Evolutionary conservation across 2,797 vertebrate genomes (phyloP), one percentile per base, ranked within the genome.

Genomic region (Gallinago solitaria): DNA sequence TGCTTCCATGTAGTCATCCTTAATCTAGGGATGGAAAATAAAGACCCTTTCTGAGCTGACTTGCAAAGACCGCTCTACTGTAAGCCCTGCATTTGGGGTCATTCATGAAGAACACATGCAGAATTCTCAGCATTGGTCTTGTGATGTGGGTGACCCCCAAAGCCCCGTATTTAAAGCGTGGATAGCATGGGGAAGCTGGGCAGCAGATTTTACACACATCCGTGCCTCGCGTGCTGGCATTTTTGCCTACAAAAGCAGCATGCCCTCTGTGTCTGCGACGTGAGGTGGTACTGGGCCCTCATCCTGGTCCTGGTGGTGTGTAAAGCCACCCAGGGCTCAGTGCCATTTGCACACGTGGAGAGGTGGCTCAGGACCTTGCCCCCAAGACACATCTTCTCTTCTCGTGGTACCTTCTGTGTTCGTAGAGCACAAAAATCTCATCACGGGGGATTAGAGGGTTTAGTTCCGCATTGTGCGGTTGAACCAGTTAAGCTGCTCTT

Each of bases 401-500:
- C 68, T 61, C 13, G 48, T 71, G 81, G 32, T 39, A 45, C 71
- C 76, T 53, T 50, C 47, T 43, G 67, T 60, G 33, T 65, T 88
- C 1, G 2, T 23, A 50, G 35, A 27, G 89, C 79, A 33, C 86
- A 79, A 77, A 89, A 93, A 92, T 95, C 91, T 84, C 88, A 57
- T 95, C 71, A 24, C 14, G 2, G 45, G 23, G 60, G 86, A 96
- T 96, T 95, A 90, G 83, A 45, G 32, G 75, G n/a, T 81, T 96
- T 90, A 78, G 83, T 85, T 96, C 83, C 87, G 83, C 45, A 27
- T 74, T 80, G 81, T 91, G 61, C 20, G 0, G 68, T 71, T 89
- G 87, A 93, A 93, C 81, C 54, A 79, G 88, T 83, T 95, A 93
- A 92, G 78, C 88, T 87, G 90, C 82, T 75, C 83, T 95, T 80